Evolutionary conservation across 2,113 vertebrate species (phyloP).

Genomic region (Ptilorrhoa leucosticta): DNA sequence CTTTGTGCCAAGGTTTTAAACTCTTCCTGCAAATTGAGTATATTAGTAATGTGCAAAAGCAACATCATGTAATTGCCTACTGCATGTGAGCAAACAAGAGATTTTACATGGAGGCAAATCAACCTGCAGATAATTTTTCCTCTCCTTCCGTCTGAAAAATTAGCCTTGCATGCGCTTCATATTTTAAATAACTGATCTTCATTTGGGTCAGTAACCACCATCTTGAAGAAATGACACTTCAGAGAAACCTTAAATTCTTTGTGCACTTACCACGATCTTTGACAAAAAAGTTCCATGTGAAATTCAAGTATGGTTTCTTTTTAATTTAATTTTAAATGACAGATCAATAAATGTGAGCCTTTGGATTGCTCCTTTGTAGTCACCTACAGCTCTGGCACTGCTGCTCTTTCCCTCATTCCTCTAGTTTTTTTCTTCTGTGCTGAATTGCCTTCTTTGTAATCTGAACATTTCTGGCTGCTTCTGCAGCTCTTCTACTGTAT

Average conservation of each 20-base stretch:
- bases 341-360: not conserved
- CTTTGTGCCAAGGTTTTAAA: not conserved
- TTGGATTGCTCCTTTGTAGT: not conserved
- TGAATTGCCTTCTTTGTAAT: not conserved
- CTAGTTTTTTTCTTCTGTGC: not conserved
- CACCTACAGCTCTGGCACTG: not conserved
- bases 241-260: not conserved
- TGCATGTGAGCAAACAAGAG: not conserved
- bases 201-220: not conserved
- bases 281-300: not conserved
- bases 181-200: not conserved
- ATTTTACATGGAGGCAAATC: not conserved
- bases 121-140: not conserved
- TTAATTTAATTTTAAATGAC: not conserved
- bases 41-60: not conserved
- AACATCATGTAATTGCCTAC: not conserved
- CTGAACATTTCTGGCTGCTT: not conserved
- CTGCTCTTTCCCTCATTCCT: not conserved
- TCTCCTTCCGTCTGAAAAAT: not conserved
- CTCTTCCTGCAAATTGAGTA: not conserved
- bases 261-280: not conserved
- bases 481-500: not conserved
- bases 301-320: not conserved
- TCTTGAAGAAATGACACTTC: slow-evolving; percentile 3
- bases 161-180: not conserved